Conservation (phyloP, 2,113 vertebrate genomes). For the Phalacrocorax brasilianus region DNA sequence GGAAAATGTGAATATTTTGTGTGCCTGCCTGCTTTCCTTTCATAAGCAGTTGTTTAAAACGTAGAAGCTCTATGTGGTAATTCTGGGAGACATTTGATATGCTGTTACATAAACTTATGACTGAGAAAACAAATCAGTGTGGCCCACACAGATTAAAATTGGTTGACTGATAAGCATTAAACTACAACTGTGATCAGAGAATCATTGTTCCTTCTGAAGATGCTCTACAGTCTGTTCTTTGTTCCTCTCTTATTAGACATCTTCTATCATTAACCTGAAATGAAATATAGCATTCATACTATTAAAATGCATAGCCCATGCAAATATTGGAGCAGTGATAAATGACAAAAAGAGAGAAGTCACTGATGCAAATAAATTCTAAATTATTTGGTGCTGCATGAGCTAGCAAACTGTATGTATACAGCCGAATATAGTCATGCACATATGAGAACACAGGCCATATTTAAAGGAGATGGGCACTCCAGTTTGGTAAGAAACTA, state of each 20-base stretch:
- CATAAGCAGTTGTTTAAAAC: not conserved
- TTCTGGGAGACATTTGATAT: not conserved
- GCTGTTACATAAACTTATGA: not conserved
- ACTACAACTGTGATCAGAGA: not conserved
- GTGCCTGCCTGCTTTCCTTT: not conserved
- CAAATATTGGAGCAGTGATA: not conserved
- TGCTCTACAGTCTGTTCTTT: not conserved
- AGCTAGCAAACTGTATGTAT: not conserved
- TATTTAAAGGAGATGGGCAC: not conserved
- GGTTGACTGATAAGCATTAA: not conserved
- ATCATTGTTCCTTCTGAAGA: not conserved
- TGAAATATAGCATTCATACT: not conserved
- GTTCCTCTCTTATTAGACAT: not conserved
- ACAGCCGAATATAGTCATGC: not conserved
- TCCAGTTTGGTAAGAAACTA: not conserved
- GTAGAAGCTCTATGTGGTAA: not conserved
- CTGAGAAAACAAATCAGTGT: not conserved
- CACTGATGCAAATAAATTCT: not conserved
- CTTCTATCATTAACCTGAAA: not conserved
- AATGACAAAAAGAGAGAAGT: not conserved
- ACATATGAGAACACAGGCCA: not conserved
- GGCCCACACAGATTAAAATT: not conserved
- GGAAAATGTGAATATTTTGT: slow-evolving; percentile 2
- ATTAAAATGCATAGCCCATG: not conserved
- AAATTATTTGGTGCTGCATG: not conserved